Conservation (phyloP, 2,888 invertebrate genomes). For the Coleophora deauratella region DNA sequence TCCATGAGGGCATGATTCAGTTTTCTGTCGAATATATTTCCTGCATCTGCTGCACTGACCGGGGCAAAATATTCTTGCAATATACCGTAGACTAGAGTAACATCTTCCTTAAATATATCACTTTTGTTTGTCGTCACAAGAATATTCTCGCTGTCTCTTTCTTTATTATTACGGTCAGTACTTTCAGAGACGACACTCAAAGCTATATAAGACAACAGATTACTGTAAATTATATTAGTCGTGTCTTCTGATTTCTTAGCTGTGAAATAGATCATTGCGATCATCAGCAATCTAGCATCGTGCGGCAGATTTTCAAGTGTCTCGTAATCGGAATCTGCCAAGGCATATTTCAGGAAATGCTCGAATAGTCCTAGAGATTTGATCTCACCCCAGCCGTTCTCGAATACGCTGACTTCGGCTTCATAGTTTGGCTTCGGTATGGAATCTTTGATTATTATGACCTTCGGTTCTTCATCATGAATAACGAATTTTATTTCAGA, state of each 20-base stretch:
- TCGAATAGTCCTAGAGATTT: conserved; percentile 17
- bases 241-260: conserved; percentile 18
- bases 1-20: conserved; percentile 21
- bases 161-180: neutral
- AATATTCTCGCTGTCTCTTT: neutral
- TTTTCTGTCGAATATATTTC: conserved; percentile 15
- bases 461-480: neutral
- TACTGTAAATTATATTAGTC: conserved; percentile 21
- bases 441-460: neutral
- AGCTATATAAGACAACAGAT: conserved; percentile 28
- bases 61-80: conserved; percentile 17
- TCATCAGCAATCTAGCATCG: conserved; percentile 25
- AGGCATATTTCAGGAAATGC: conserved; percentile 19
- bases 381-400: conserved; percentile 31
- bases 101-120: neutral
- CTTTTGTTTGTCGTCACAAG: conserved; percentile 6
- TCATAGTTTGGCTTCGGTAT: conserved; percentile 23
- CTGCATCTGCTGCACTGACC: conserved; percentile 5
- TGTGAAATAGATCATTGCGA: conserved; percentile 28
- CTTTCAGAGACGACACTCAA: conserved; percentile 17
- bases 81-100: conserved; percentile 9
- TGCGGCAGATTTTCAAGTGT: conserved; percentile 18
- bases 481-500: neutral
- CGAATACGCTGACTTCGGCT: conserved; percentile 23
- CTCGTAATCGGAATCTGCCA: conserved; percentile 14